Conservation (phyloP, 2,113 vertebrate genomes). For the Corythoichthys haematopterus region DNA sequence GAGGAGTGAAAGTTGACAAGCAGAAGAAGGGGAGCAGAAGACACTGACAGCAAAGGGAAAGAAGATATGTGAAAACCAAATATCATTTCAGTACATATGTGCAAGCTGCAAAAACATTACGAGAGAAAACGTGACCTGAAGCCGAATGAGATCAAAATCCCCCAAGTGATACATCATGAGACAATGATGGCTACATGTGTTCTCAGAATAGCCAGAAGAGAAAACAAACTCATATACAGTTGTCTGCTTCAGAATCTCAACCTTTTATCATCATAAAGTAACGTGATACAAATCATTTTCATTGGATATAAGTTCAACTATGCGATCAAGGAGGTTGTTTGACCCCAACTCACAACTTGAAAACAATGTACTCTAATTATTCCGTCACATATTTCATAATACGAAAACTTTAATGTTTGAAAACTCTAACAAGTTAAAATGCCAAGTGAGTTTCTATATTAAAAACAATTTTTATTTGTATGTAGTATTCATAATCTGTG, state of each 20-base stretch:
- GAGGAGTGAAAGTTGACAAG: conserved; percentile 11
- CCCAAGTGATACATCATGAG: conserved; percentile 49
- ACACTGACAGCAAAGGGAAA: not conserved
- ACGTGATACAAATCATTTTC: not conserved
- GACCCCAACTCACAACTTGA: not conserved
- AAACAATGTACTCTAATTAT: not conserved
- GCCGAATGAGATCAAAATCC: conserved; percentile 42
- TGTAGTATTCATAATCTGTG: too few relatives aligned
- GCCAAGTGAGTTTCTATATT: too few relatives aligned
- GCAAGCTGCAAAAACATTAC: conserved; percentile 52
- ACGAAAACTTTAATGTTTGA: too few relatives aligned
- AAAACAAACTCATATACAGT: conserved; percentile 12
- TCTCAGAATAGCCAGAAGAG: conserved; percentile 17
- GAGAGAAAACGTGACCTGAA: conserved; percentile 52
- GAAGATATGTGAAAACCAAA: conserved; percentile 15
- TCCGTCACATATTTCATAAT: too few relatives aligned
- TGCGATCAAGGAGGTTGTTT: not conserved
- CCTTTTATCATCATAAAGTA: not conserved
- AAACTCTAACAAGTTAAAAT: too few relatives aligned
- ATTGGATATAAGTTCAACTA: not conserved
- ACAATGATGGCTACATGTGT: conserved; percentile 29
- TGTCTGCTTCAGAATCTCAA: not conserved
- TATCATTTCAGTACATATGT: conserved; percentile 7
- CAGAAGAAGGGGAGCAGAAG: not conserved
- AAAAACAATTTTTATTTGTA: too few relatives aligned